Evolutionary conservation across 2,113 vertebrate genomes (phyloP).

Genomic region (Thunnus thynnus): DNA sequence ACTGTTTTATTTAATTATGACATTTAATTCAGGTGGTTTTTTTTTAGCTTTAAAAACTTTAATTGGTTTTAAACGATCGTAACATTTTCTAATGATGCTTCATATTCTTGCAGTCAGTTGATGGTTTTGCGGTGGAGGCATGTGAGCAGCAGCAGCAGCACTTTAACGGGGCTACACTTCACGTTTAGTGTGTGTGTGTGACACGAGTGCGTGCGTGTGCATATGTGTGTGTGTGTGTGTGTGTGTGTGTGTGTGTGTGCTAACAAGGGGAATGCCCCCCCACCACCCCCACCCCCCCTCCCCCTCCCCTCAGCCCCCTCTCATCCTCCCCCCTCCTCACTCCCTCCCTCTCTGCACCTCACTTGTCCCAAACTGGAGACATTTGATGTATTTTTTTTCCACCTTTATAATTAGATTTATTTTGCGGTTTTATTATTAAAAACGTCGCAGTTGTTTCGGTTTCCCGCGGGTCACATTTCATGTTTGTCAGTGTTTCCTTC

Average conservation of each 20-base stretch:
- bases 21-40: no score
- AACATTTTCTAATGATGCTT: not conserved
- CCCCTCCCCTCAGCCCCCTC: no score
- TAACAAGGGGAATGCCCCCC: slow-evolving; percentile 71
- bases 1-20: no score
- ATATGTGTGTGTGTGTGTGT: not conserved
- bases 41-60: not conserved
- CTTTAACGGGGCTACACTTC: slow-evolving; percentile 25
- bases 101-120: accelerated
- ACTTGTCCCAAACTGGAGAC: slow-evolving; percentile 34
- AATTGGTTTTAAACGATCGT: not conserved
- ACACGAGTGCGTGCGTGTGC: not conserved
- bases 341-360: not conserved
- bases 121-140: not conserved
- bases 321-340: no score
- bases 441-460: no score
- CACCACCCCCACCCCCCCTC: not conserved
- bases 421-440: not conserved
- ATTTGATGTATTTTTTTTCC: slow-evolving; percentile 31
- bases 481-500: no score
- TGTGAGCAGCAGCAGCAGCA: not conserved
- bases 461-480: no score
- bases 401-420: not conserved
- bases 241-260: slow-evolving; percentile 23
- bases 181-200: not conserved